A percentile compares a stretch with the other conserved stretches of the same genome.
Conservation (phyloP, 2,797 vertebrate species). For the Pogoniulus pusillus region DNA sequence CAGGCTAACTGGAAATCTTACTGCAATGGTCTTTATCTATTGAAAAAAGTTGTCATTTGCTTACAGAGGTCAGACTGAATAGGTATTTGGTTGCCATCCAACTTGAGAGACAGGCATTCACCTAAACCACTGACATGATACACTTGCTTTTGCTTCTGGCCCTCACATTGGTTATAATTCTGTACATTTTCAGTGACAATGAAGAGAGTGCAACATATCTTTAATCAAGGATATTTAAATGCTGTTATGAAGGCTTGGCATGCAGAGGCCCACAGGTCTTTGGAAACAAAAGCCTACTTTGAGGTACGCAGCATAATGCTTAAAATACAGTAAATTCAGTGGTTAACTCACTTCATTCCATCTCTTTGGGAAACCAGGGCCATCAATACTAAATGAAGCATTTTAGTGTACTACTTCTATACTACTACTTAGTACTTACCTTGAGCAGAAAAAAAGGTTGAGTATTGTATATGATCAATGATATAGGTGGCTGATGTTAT, state of each 20-base stretch:
- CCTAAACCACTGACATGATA: not conserved
- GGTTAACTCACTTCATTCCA: not conserved
- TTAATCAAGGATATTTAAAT: conserved; percentile 49
- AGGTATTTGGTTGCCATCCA: not conserved
- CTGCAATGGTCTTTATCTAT: not conserved
- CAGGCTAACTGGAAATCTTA: not conserved
- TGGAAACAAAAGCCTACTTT: conserved; percentile 72
- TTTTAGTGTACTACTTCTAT: not conserved
- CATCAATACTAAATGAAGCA: not conserved
- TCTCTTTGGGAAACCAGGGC: not conserved
- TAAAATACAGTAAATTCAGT: not conserved
- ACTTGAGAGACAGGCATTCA: not conserved
- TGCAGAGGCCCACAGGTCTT: conserved; percentile 58
- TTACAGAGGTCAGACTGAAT: not conserved
- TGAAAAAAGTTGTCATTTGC: not conserved
- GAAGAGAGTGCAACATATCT: conserved; percentile 65
- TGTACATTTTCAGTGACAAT: conserved; percentile 65
- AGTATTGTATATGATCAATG: not conserved
- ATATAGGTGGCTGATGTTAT: not conserved
- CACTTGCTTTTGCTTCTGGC: not conserved
- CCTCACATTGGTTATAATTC: not conserved
- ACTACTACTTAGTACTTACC: not conserved
- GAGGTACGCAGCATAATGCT: conserved; percentile 66
- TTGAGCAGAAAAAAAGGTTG: not conserved
- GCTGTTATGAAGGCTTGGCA: conserved; percentile 70